phyloP scores from a whole-genome alignment of 2,797 vertebrate species.

The Amazonetta brasiliensis region DNA sequence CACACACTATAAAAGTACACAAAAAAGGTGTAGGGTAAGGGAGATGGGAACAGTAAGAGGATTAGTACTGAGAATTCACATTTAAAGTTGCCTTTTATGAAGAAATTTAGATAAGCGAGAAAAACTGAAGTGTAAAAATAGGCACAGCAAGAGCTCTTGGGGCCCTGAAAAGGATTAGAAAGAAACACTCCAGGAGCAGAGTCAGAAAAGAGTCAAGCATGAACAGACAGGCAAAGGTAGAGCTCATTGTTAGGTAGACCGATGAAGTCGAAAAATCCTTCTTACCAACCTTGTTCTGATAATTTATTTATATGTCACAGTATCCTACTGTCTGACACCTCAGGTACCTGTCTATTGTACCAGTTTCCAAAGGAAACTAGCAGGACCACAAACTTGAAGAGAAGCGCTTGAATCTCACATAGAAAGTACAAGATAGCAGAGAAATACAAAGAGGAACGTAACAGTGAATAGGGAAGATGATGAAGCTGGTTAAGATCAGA shows the following conservation, averaged over 20 bases:
- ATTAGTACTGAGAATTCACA: neutral
- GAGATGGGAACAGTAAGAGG: neutral
- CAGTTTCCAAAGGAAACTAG: neutral
- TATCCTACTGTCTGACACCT: neutral
- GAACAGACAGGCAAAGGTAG: neutral
- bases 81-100: neutral
- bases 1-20: neutral
- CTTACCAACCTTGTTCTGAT: neutral
- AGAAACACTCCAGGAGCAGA: neutral
- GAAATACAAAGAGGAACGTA: neutral
- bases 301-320: neutral
- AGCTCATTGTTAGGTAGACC: neutral
- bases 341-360: neutral
- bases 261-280: neutral
- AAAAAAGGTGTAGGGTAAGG: rapidly evolving
- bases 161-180: neutral
- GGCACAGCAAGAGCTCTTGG: neutral
- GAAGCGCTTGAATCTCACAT: neutral
- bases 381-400: neutral
- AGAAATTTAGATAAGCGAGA: neutral
- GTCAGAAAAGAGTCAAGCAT: neutral
- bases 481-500: neutral
- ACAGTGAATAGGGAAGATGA: neutral
- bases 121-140: neutral
- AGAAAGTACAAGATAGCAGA: neutral